Base-by-base conservation (phyloP, 2,797 vertebrate genomes). In the Australoheros facetus region DNA sequence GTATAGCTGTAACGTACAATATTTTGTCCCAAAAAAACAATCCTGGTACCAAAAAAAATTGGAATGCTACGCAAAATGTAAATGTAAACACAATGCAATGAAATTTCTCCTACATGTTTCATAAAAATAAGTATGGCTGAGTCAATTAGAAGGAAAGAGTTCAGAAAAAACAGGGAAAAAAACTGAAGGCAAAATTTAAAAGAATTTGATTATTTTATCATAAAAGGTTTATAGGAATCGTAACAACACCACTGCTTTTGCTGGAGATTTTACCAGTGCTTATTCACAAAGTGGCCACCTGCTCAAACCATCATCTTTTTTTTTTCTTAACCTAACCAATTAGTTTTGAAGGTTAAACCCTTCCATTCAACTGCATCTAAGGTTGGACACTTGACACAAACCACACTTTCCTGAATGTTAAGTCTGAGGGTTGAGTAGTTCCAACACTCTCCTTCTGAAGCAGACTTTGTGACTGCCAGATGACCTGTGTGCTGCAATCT, bases 351-450 rank as follows among this genome's bases (percentile, higher is more conserved):
- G 57, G 30, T 1, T 59, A 59, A 59, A 59, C 17, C 10, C 30
- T 34, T n/a, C 5, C 17, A 59, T 17, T 30, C 0, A 9, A 48
- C 23, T 12, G 5, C 23, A 1, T 28, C 9, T 11, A 66, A 19
- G 23, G 11, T 48, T 48, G 42, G 42, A 48, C 62, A 48, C 23
- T 66, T 66, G 62, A 66, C 48, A 48, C 45, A 66, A 30, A 48
- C 23, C 23, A 64, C 5, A 2, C 16, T 48, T 48, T 66, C 23
- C 0, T 0, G 62, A 30, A 21, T 66, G 16, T 28, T 3, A 19
- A 26, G 0, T 66, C 42, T 66, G 10, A 48, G 16, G 42, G 14
- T 64, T 19, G 42, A 9, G 12, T 28, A 66, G 9, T 16, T 48
- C 9, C 23, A 66, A 17, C 39, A 28, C 2, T 28, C 23, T 19